Percentiles rank a stretch among this genome's conserved stretches.
phyloP scores from a whole-genome alignment of 1,140 invertebrate genomes.

The Leptopilina clavipes region DNA sequence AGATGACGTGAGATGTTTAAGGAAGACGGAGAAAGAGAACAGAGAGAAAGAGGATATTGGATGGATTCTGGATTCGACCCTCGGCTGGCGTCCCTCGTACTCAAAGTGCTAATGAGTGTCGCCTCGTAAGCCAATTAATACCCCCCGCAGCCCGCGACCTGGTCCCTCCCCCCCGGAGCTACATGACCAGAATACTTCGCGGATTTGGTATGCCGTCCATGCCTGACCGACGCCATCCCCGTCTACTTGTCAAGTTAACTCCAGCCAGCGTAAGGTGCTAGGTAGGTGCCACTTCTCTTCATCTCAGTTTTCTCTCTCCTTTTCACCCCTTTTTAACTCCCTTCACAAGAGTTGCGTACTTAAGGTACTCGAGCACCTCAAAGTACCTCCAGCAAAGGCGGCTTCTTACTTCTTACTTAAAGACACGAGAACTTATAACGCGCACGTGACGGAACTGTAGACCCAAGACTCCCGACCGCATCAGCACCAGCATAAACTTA shows the following conservation, averaged over 20 bases:
- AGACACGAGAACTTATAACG: constrained; percentile 63
- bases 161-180: constrained; percentile 53
- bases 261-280: constrained; percentile 60
- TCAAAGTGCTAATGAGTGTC: constrained; percentile 76
- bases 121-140: constrained; percentile 76
- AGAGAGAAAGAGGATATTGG: constrained; percentile 11
- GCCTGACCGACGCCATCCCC: constrained; percentile 66
- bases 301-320: constrained; percentile 40
- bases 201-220: constrained; percentile 73
- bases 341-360: constrained; percentile 27
- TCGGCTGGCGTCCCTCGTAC: constrained; percentile 58
- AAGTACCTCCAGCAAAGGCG: neutral
- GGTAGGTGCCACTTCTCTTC: constrained; percentile 43
- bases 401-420: constrained; percentile 61
- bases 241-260: constrained; percentile 66
- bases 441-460: constrained; percentile 66
- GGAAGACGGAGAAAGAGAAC: constrained; percentile 14
- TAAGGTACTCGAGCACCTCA: constrained; percentile 28
- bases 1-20: constrained; percentile 34
- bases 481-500: constrained; percentile 1
- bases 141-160: constrained; percentile 48
- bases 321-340: neutral
- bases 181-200: constrained; percentile 74
- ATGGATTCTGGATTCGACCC: constrained; percentile 42
- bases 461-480: constrained; percentile 46